Base-by-base conservation (phyloP, 2,888 invertebrate genomes). In the Parnassius orleans region DNA sequence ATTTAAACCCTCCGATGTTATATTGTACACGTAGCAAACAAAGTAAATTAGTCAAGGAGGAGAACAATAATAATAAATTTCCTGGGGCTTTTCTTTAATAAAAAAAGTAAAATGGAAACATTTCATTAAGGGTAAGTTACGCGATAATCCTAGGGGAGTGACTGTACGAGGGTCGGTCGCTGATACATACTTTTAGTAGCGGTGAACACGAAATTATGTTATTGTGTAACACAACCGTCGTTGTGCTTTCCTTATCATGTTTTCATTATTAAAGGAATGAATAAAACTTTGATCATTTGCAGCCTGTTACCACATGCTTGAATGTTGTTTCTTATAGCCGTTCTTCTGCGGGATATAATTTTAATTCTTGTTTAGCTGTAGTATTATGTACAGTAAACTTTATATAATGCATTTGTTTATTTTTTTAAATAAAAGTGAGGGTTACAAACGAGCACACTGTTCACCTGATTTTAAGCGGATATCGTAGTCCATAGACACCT, bases 111-210 rank as follows among this genome's bases (percentile, higher is more conserved):
- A 75, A 71, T 67, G 73, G 69, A 73, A 74, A 72, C 72, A 72
- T 74, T 78, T 72, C 72, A 76, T 77, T 78, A 70, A 68, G 65
- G 66, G 68, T 81, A 78, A 83, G 74, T 82, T 80, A 82, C 77
- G 78, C 72, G 72, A 70, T 72, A 70, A 70, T 66, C 60, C 60
- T 62, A 71, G 71, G 70, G 72, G 65, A 68, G 70, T 68, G 74
- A 78, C 75, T 76, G 12, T 9, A 65, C 72, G 72, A 84, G 87
- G 87, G 86, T 87, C 85, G 84, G 86, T 81, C 79, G 74, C 69
- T 69, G 73, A 71, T 67, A 74, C 76, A 72, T 73, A 84, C 84
- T 83, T 86, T 84, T 84, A 82, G 79, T 75, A 33, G 56, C 50
- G 55, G 74, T 71, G 74, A 77, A 78, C 77, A 76, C 75, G 72